A percentile compares a stretch with the other conserved stretches of the same genome.
These are phyloP conservation scores for Strigamia maritima DNA, from an alignment of 2,888 invertebrate genomes.

Conservation along the genomic window DNA sequence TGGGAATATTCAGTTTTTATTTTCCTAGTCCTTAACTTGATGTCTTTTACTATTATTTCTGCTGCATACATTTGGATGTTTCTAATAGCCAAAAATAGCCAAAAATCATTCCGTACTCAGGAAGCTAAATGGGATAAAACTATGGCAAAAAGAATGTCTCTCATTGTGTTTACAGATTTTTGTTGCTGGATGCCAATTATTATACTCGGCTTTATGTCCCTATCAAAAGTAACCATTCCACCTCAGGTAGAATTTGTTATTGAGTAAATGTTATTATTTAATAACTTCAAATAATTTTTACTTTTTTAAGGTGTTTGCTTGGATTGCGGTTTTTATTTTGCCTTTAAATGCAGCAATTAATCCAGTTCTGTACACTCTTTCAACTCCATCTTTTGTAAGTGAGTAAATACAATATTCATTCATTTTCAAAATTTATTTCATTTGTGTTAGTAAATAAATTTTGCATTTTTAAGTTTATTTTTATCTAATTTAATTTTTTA, in stretches of 20 bases:
- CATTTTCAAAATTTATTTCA: not conserved
- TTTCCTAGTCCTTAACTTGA: constrained; percentile 56
- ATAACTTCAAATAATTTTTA: not conserved
- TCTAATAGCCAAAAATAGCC: constrained; percentile 54
- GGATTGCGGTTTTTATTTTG: constrained; percentile 58
- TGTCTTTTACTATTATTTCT: constrained; percentile 56
- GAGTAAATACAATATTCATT: no score
- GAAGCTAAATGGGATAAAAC: constrained; percentile 48
- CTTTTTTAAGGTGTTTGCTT: constrained; percentile 53
- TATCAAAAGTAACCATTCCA: constrained; percentile 54
- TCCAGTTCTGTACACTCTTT: constrained; percentile 57
- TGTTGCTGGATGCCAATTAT: constrained; percentile 59
- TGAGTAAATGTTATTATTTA: not conserved
- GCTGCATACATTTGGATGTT: constrained; percentile 58
- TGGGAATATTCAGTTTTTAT: constrained; percentile 59
- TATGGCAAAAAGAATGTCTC: constrained; percentile 57
- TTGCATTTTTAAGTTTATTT: not conserved
- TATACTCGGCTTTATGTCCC: constrained; percentile 54
- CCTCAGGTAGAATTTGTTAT: constrained; percentile 50
- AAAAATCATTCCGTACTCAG: constrained; percentile 51
- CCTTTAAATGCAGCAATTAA: constrained; percentile 58
- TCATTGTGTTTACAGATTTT: constrained; percentile 58
- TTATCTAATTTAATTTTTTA: not conserved
- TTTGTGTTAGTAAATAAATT: not conserved
- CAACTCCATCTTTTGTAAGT: constrained; percentile 50